Evolutionary conservation across 2,797 vertebrate genomes (phyloP).

Genomic region (Margarornis squamiger): DNA sequence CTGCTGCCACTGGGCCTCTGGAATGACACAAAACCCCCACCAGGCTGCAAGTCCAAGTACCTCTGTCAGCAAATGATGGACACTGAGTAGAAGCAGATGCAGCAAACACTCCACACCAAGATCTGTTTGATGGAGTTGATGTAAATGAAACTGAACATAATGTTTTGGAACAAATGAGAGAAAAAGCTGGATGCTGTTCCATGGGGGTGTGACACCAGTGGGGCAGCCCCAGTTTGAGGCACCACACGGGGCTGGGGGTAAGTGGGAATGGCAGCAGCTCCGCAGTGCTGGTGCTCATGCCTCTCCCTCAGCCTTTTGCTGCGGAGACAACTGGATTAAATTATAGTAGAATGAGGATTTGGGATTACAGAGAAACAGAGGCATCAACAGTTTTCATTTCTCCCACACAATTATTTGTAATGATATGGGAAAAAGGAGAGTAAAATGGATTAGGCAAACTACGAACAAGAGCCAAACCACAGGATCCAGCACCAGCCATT

Average conservation of each 20-base stretch:
- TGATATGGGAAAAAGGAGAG: neutral
- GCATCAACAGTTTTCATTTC: constrained; percentile 12
- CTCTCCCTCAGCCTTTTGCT: neutral
- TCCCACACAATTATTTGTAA: neutral
- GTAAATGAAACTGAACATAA: neutral
- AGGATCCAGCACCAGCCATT: neutral
- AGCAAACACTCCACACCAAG: neutral
- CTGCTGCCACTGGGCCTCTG: neutral
- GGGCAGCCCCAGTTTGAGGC: neutral
- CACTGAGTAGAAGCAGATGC: neutral
- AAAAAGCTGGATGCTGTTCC: neutral
- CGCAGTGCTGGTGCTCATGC: neutral
- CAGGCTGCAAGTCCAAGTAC: neutral
- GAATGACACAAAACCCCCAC: neutral
- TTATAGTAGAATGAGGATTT: neutral
- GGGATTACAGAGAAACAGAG: constrained; percentile 21
- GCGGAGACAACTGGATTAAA: neutral
- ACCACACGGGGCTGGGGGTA: fast-evolving
- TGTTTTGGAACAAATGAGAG: neutral
- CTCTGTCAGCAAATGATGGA: neutral
- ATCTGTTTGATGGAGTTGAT: neutral
- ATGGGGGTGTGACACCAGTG: neutral
- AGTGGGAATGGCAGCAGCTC: neutral
- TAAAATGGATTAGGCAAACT: neutral
- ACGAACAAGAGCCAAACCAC: neutral